Evolutionary conservation across 2,888 invertebrate species (phyloP), one percentile per base, ranked within the genome.

Genomic region (Invenusta paracnida): DNA sequence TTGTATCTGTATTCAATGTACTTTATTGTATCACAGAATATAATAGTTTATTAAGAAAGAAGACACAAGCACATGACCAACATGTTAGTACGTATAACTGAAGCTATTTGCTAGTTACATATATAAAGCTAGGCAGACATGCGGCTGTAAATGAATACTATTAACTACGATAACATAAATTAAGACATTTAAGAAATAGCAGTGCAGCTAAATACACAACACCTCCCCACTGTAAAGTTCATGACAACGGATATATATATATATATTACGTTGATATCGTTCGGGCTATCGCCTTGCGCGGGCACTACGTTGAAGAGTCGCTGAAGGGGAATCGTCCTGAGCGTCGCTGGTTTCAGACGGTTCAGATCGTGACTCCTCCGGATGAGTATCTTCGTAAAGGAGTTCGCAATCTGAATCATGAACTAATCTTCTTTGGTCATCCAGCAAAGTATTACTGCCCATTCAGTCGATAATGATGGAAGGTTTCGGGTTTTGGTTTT

Each of bases 231-330:
- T n/a, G n/a, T n/a, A n/a, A n/a, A n/a, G n/a, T n/a, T n/a, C n/a
- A n/a, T n/a, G n/a, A n/a, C n/a, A n/a, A n/a, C n/a, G n/a, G n/a
- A n/a, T n/a, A n/a, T n/a, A n/a, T n/a, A n/a, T n/a, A n/a, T n/a
- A n/a, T n/a, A n/a, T n/a, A n/a, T n/a, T n/a, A n/a, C n/a, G 73
- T 73, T 73, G 73, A 73, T 73, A 73, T 73, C 73, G 73, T 73
- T 73, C 73, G 73, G 73, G 73, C 73, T 73, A 23, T 23, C 73
- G 73, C 73, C 73, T 73, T 23, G 25, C 27, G 73, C 73, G 73
- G 73, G 73, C 73, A 73, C 73, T 73, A 73, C 73, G 73, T 73
- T 23, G 73, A 73, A 73, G 73, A 73, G 17, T 25, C n/a, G n/a
- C n/a, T n/a, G n/a, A n/a, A n/a, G n/a, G 73, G 2, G 73, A 23